Evolutionary conservation across 2,888 invertebrate genomes (phyloP), one percentile per base, ranked within the genome.

Genomic region (Psylliodes chrysocephalus): DNA sequence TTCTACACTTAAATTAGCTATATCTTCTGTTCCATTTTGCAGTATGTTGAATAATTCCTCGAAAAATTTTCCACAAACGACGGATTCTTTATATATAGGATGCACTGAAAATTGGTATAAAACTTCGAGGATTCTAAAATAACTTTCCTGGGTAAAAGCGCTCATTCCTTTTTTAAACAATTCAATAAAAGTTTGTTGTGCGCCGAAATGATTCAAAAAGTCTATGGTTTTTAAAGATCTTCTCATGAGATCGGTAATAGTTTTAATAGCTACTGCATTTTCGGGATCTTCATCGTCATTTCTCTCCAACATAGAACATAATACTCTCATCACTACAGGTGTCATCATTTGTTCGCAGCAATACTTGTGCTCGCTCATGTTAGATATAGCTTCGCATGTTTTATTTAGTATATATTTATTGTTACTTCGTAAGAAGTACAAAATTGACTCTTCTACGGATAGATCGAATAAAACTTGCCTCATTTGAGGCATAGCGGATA

Each of bases 311-410:
- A 77, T 73, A 14, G 69, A 65, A 1, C 75, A 47, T 8, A 79
- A 40, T 30, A 70, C 73, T 49, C 68, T 69, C 1, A 78, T 61
- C 3, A 79, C 71, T 12, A 67, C 65, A 3, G 76, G 73, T 2
- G 75, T 77, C 14, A 78, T 53, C 75, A 79, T 77, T 53, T 72
- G 72, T 35, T 77, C 74, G 49, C 78, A 79, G 59, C 78, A 79
- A 60, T 77, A 78, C 42, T 72, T 75, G 47, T 80, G 78, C 12
- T 69, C 67, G 2, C 74, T 71, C 74, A 80, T 73, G 52, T 78
- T 78, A 0, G 73, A 70, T 12, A 79, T 74, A 0, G 78, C 73
- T 54, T 71, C 66, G 49, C 77, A 79, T 1, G 76, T 72, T 53
- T 65, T 68, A 12, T 76, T 75, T 8, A 78, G 56, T n/a, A 77